Percentiles rank a stretch among this genome's conserved stretches.
These are phyloP conservation scores for Azorinus chamasolen DNA, from an alignment of 2,888 invertebrate genomes.

Conservation along the genomic window DNA sequence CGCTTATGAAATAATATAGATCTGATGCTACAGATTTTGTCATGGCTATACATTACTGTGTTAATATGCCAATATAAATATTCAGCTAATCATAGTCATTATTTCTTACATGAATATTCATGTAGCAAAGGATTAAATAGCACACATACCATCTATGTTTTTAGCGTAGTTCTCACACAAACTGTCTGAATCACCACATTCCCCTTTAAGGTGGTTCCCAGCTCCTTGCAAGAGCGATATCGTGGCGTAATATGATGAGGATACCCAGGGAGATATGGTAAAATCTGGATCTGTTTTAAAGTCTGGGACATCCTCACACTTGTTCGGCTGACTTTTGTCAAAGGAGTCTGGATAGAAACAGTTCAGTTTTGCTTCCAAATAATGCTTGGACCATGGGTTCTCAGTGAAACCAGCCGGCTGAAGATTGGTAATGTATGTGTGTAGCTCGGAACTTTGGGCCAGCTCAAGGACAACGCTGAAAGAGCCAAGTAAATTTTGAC, in stretches of 20 bases:
- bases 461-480: constrained; percentile 45
- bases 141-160: no score
- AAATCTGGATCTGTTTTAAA: constrained; percentile 10
- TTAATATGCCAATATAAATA: no score
- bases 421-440: constrained; percentile 13
- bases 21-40: no score
- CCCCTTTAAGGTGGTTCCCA: neutral
- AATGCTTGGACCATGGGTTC: constrained; percentile 42
- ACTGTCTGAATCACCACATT: constrained; percentile 21
- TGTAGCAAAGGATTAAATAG: no score
- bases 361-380: constrained; percentile 36
- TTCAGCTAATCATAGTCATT: no score
- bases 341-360: constrained; percentile 48
- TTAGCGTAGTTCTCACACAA: constrained; percentile 31
- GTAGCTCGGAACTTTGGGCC: constrained; percentile 17
- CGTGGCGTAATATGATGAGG: constrained; percentile 29
- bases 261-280: constrained; percentile 26
- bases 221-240: constrained; percentile 31
- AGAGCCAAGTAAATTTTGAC: constrained; percentile 40
- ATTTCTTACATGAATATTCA: no score
- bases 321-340: constrained; percentile 26
- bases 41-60: no score
- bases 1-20: no score
- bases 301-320: constrained; percentile 8
- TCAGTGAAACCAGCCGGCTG: neutral